Evolutionary conservation across 2,888 invertebrate species (phyloP).

Genomic region (Agrochola lota): DNA sequence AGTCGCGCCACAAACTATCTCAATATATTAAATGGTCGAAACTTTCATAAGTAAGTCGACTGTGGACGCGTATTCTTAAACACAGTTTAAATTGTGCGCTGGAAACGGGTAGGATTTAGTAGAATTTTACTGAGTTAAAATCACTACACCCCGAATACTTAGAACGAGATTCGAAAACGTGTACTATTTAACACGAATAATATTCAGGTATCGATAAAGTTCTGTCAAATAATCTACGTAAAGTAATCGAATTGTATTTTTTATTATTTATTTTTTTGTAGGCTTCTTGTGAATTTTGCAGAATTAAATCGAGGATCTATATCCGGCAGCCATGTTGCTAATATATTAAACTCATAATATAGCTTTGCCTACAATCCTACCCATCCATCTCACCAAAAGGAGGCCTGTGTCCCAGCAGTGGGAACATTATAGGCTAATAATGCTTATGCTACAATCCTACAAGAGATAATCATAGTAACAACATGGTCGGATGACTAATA

Average conservation of each 20-base stretch:
- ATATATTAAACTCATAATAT: neutral
- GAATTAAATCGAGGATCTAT: neutral
- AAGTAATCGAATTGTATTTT: neutral
- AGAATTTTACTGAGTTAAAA: neutral
- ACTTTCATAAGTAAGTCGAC: constrained; percentile 37
- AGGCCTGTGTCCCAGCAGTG: neutral
- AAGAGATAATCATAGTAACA: neutral
- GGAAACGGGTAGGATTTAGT: neutral
- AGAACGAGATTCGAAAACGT: neutral
- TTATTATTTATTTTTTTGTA: neutral
- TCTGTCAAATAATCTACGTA: constrained; percentile 3
- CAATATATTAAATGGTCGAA: constrained; percentile 54
- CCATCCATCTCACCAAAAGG: neutral
- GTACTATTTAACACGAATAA: neutral
- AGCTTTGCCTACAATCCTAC: neutral
- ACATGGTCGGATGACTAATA: neutral
- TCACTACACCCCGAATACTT: neutral
- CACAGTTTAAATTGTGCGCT: neutral
- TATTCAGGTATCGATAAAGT: neutral
- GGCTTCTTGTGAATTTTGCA: neutral
- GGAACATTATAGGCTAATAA: neutral
- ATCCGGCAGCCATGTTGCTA: neutral
- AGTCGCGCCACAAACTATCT: constrained; percentile 39
- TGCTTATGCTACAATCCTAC: too few species aligned
- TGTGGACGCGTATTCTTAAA: constrained; percentile 33